Evolutionary conservation across 92 coral and sea anemone genomes (phyloP), one percentile per base, ranked within the genome.

Genomic region (Porites cylindrica): DNA sequence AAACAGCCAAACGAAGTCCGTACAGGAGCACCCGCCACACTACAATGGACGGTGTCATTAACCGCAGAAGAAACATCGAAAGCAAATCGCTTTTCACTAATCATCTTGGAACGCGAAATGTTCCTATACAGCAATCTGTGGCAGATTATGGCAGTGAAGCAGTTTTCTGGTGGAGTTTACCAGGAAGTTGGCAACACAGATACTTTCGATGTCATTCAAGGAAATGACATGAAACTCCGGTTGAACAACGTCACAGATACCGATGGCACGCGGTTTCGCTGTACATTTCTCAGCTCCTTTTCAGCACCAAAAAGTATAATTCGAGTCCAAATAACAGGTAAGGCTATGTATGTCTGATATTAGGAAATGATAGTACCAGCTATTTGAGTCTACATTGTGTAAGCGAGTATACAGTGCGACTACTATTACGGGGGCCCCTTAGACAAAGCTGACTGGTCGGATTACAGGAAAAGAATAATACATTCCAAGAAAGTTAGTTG

Each of bases 241-340:
- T 26, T 90, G 58, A 60, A 52, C 47, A 88, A 92, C 62, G 85
- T 82, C 32, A 91, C 91, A 6, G 72, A 81, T 32, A 17, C 60
- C 2, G 91, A 91, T 51, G 91, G 82, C 71, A 88, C 96, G 10
- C 90, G 98, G 29, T 95, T 82, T 75, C 86, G 96, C 6, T 91
- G 96, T 59, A 76, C 96, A 18, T 85, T 93, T 70, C 83, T 95
- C 61, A 95, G 98, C 75, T 90, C 94, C 0, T 91, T 93, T 79
- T 80, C 93, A 1, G 85, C 94, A 3, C 90, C 83, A 8, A 75
- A 76, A 56, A 91, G 91, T 62, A 75, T 88, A 19, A 26, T 93
- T 16, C 52, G 54, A 10, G 91, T 94, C 51, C 76, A 82, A 17
- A 76, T 95, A 9, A 78, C 75, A 88, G 98, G 98, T 90, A 64